Base-by-base conservation (phyloP, 2,888 invertebrate genomes). In the Melieria picta region DNA sequence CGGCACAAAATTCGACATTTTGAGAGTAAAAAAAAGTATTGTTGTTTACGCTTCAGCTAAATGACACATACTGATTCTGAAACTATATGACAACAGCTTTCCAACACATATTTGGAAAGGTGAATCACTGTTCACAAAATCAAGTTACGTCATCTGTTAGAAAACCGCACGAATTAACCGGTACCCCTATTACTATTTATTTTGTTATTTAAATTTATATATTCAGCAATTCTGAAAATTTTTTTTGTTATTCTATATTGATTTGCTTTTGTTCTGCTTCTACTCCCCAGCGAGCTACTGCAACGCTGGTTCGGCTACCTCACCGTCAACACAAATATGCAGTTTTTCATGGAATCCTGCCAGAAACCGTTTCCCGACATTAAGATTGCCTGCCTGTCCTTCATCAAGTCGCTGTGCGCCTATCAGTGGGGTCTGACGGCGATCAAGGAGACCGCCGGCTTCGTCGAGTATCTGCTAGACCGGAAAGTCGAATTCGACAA, bases 281-380 rank as follows among this genome's bases (percentile, higher is more conserved):
- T 16, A 58, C 0, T 48, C 65, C 77, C 81, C 85, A 85, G 90
- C 62, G 80, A 87, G 1, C 84, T 92, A 4, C 89, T 91, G 0
- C 88, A 90, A 76, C 86, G 87, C 30, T 94, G 93, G 93, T 93
- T 90, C 80, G 83, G 85, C 13, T 79, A 84, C 11, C 84, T 93
- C 7, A 80, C 82, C 11, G 84, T 80, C 0, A 79, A 79, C 0
- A 70, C 65, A n/a, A 90, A 91, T 71, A 85, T 90, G 56, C 86
- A 95, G 55, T 88, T 90, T 81, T 83, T 87, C 0, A 76, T 85
- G 77, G 81, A 88, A 3, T 87, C 92, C 57, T 91, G 91, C 73
- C 91, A 91, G 75, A 94, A 93, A 86, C 96, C 97, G 7, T 96
- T 97, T 82, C 88, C 90, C 0, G 96, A 97, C 78, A 89, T 96